Percentiles rank a stretch among this genome's conserved stretches.
phyloP scores from a whole-genome alignment of 1,140 invertebrate species.

The Microplitis mediator region DNA sequence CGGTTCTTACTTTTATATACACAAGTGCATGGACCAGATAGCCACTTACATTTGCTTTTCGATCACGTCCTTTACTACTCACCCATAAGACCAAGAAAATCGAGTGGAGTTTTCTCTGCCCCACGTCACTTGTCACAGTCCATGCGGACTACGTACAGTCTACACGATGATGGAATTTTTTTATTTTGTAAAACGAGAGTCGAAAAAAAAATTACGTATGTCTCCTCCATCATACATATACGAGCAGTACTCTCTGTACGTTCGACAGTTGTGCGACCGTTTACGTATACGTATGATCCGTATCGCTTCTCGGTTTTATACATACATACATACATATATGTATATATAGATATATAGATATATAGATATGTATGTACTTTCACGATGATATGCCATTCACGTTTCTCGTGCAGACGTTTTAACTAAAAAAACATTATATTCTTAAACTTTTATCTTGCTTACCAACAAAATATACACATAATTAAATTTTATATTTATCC shows the following conservation, averaged over 20 bases:
- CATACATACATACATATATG: not conserved
- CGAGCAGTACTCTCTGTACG: not conserved
- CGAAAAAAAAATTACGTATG: not conserved
- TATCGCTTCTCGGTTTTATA: conserved; percentile 4
- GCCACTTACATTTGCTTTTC: conserved; percentile 48
- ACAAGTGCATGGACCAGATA: not conserved
- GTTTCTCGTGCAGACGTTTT: too few species aligned
- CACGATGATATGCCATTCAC: too few species aligned
- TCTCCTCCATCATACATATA: not conserved
- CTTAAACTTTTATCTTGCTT: too few species aligned
- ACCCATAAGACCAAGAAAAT: conserved; percentile 11
- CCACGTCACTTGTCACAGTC: conserved; percentile 21
- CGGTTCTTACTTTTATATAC: not conserved
- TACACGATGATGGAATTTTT: not conserved
- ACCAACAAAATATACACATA: too few species aligned
- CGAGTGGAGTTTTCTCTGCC: conserved; percentile 14
- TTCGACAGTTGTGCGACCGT: not conserved
- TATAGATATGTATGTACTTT: not conserved
- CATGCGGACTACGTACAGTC: not conserved
- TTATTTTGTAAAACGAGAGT: not conserved
- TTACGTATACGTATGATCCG: not conserved
- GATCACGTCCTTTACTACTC: conserved; percentile 47
- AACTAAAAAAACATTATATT: too few species aligned
- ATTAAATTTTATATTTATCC: too few species aligned
- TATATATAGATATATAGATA: not conserved